Percentiles rank a stretch among this genome's conserved stretches.
Evolutionary conservation across 2,113 vertebrate genomes (phyloP).

Genomic region (Ahaetulla prasina): DNA sequence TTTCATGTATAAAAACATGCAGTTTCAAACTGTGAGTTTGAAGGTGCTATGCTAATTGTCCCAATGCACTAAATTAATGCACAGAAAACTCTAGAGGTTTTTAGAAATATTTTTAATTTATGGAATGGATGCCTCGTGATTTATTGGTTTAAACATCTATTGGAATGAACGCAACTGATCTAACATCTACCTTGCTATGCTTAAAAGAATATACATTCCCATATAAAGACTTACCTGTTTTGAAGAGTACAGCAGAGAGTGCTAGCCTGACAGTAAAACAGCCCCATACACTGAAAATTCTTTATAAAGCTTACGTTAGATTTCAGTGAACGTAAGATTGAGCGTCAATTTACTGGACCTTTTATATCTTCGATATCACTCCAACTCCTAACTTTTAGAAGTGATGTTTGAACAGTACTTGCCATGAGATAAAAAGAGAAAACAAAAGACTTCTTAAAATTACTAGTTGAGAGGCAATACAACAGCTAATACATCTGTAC

Average conservation of each 20-base stretch:
- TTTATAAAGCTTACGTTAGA: not conserved
- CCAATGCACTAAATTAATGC: not conserved
- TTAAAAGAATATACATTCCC: fast-evolving
- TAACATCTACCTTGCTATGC: fast-evolving
- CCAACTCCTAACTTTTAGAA: slow-evolving; percentile 24
- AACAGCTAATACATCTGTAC: not conserved
- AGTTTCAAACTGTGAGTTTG: not conserved
- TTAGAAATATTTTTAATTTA: not conserved
- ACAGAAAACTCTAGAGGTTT: not conserved
- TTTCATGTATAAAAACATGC: not conserved
- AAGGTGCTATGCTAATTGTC: not conserved
- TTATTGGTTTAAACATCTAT: not conserved
- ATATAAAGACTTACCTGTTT: slow-evolving; percentile 40
- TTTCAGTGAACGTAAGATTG: not conserved
- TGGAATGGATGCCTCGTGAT: not conserved
- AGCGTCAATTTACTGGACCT: not conserved
- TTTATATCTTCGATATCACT: not conserved
- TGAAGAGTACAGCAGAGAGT: not conserved
- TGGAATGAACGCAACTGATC: not conserved
- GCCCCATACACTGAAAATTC: not conserved
- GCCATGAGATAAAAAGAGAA: slow-evolving; percentile 40
- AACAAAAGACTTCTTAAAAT: not conserved
- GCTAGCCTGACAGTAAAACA: fast-evolving
- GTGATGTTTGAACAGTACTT: slow-evolving; percentile 31
- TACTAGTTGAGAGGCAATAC: not conserved